Conservation (phyloP, 2,797 vertebrate species). For the Enteromius viviparus region DNA sequence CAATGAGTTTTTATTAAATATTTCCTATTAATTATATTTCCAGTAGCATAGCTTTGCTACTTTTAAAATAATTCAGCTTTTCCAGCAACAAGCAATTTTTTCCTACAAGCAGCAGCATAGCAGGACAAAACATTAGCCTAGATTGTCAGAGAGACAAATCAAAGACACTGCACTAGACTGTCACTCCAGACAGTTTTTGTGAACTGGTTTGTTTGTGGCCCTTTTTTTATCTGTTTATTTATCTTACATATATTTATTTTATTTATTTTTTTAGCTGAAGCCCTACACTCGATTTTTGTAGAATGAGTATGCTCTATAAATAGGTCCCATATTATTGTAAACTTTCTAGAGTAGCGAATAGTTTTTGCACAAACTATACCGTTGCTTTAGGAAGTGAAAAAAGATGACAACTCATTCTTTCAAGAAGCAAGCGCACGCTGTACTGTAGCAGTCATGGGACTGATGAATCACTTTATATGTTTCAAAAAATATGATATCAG, state of each 20-base stretch:
- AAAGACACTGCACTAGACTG: background rate
- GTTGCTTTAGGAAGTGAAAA: slow-evolving; percentile 19
- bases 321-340: background rate
- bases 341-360: background rate
- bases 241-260: too few relatives aligned
- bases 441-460: background rate
- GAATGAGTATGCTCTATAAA: background rate
- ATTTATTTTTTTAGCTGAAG: too few relatives aligned
- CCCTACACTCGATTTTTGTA: background rate
- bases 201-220: background rate
- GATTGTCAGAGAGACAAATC: background rate
- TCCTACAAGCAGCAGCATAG: background rate
- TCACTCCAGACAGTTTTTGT: background rate
- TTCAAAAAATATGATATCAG: background rate
- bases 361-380: background rate
- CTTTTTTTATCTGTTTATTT: background rate
- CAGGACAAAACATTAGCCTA: background rate
- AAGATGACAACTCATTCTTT: slow-evolving; percentile 3
- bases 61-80: background rate
- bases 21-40: background rate
- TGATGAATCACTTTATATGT: slow-evolving; percentile 5
- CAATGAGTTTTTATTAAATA: background rate
- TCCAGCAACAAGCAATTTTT: background rate
- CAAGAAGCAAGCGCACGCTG: background rate
- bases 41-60: background rate